A percentile compares a stretch with the other conserved stretches of the same genome.
Conservation (phyloP, 2,888 invertebrate genomes). For the Pseudococcus viburni region DNA sequence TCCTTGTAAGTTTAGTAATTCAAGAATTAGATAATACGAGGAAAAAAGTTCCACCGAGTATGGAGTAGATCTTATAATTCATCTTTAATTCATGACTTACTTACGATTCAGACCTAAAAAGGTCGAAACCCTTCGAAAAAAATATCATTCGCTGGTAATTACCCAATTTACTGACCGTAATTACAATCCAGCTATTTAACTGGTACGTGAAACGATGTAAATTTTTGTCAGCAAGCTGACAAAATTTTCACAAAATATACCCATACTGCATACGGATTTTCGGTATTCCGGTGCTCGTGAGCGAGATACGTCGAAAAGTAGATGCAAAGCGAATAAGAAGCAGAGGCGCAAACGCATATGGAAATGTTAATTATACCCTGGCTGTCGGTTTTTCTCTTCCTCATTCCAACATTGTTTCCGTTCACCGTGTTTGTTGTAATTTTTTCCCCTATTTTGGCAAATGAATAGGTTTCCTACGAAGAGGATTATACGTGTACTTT, state of each 20-base stretch:
- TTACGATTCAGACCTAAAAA: too few relatives aligned
- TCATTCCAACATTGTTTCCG: conserved; percentile 4
- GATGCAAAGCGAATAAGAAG: neutral
- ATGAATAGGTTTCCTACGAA: neutral
- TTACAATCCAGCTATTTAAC: neutral
- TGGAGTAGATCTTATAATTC: neutral
- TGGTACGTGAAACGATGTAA: neutral
- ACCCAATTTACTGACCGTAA: neutral
- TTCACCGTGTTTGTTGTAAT: neutral
- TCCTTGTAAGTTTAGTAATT: neutral
- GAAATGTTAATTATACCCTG: conserved; percentile 40
- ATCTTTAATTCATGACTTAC: neutral
- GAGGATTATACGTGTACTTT: neutral
- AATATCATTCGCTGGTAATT: neutral
- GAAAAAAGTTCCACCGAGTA: neutral
- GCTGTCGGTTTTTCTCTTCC: conserved; percentile 28
- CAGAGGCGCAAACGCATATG: conserved; percentile 2
- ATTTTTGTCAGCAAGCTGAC: neutral
- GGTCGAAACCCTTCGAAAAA: neutral
- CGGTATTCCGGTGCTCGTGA: neutral
- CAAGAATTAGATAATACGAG: neutral
- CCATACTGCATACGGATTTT: neutral
- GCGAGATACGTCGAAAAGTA: neutral
- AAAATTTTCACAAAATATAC: neutral
- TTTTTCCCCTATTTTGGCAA: neutral